phyloP scores from a whole-genome alignment of 2,797 vertebrate genomes.

The Sitta carolinensis region DNA sequence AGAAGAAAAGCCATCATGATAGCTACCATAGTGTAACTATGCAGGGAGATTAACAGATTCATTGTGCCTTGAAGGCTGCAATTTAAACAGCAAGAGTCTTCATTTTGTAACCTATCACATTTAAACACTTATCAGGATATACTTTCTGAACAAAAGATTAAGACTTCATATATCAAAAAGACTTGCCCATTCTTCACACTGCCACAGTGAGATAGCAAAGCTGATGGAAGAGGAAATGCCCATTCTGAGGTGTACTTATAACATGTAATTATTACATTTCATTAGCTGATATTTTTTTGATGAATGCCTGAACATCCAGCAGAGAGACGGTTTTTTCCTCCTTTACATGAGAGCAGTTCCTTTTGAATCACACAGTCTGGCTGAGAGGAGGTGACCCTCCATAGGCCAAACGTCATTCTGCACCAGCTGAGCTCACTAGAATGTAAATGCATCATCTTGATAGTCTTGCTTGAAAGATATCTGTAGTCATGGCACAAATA shows the following conservation, averaged over 20 bases:
- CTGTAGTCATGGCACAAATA: slow-evolving; percentile 18
- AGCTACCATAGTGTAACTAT: neutral
- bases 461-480: slow-evolving; percentile 38
- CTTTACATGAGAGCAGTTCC: neutral
- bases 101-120: slow-evolving; percentile 38
- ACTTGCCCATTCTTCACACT: neutral
- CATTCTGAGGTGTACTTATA: neutral
- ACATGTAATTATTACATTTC: slow-evolving; percentile 29
- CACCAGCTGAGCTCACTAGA: neutral
- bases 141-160: slow-evolving; percentile 57
- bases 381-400: slow-evolving; percentile 11
- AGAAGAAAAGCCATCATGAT: neutral
- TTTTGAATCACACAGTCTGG: slow-evolving; percentile 50
- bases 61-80: slow-evolving; percentile 17
- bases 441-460: slow-evolving; percentile 13
- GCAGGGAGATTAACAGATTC: slow-evolving; percentile 5
- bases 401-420: slow-evolving; percentile 36
- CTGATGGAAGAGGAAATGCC: slow-evolving; percentile 26
- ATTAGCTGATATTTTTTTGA: slow-evolving; percentile 33
- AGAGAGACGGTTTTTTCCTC: neutral
- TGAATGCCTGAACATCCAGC: slow-evolving; percentile 7
- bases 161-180: slow-evolving; percentile 33
- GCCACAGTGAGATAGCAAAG: neutral
- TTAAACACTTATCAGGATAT: slow-evolving; percentile 36
- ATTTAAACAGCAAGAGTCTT: slow-evolving; percentile 37